phyloP scores from a whole-genome alignment of 2,113 vertebrate genomes.

The Dasyurus viverrinus region DNA sequence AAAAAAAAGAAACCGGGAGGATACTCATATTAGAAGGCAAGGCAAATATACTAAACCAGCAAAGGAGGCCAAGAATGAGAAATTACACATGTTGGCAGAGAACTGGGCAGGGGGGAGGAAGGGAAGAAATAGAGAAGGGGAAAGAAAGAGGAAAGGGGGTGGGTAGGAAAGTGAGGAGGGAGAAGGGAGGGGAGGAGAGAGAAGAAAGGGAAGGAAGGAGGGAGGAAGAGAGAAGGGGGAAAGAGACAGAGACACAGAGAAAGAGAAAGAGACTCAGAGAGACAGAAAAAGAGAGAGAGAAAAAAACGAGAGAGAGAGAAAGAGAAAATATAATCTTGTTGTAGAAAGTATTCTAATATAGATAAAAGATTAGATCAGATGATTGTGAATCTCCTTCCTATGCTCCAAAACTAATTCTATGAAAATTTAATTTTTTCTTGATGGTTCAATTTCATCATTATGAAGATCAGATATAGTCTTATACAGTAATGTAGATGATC shows the following conservation, averaged over 20 bases:
- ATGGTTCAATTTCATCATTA: slow-evolving; percentile 8
- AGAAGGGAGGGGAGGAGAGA: background rate
- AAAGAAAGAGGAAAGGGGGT: background rate
- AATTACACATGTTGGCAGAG: background rate
- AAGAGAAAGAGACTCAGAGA: background rate
- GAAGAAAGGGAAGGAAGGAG: background rate
- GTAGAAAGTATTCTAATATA: background rate
- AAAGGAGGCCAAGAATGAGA: background rate
- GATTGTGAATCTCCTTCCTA: background rate
- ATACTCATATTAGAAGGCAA: background rate
- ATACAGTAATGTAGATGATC: background rate
- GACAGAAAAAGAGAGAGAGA: background rate
- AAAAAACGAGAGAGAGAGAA: background rate
- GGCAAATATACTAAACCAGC: background rate
- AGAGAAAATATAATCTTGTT: background rate
- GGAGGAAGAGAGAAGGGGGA: background rate
- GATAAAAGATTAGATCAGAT: background rate
- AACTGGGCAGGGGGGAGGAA: background rate
- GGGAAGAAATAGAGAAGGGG: background rate
- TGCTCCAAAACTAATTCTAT: background rate
- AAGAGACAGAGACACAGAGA: background rate
- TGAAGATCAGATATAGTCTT: background rate
- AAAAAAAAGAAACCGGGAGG: background rate
- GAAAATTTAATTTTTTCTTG: background rate
- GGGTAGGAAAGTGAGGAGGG: background rate